Conservation (phyloP, 2,113 vertebrate genomes). For the Pygoscelis antarcticus region DNA sequence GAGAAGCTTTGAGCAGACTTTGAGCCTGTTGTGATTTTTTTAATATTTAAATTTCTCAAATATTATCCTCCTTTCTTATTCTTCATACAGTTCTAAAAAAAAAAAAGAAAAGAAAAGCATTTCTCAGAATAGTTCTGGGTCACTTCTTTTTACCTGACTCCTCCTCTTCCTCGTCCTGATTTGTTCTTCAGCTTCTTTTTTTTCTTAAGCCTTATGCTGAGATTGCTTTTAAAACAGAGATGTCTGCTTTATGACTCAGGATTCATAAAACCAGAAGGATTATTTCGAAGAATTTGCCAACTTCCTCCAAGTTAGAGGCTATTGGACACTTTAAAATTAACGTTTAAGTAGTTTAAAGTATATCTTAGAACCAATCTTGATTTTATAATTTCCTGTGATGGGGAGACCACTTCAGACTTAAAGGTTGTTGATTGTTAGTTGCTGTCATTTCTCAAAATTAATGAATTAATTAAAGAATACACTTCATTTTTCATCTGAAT, state of each 20-base stretch:
- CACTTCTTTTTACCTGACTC: not conserved
- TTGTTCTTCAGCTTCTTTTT: not conserved
- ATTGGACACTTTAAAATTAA: not conserved
- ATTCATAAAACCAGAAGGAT: slow-evolving; percentile 9
- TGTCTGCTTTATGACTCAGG: not conserved
- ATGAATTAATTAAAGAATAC: slow-evolving; percentile 1
- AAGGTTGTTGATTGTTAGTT: not conserved
- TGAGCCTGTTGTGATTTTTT: not conserved
- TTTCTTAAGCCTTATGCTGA: not conserved
- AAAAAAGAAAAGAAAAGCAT: not conserved
- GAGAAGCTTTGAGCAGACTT: not conserved
- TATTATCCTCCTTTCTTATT: not conserved
- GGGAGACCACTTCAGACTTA: slow-evolving; percentile 4
- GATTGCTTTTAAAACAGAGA: not conserved
- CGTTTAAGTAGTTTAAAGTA: not conserved
- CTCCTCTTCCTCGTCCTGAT: not conserved
- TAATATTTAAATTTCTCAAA: not conserved
- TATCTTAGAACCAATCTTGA: not conserved
- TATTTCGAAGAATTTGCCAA: not conserved
- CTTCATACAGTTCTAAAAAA: not conserved
- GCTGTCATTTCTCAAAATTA: slow-evolving; percentile 12
- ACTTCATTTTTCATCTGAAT: not conserved
- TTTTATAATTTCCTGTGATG: slow-evolving; percentile 28
- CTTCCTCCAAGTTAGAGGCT: not conserved
- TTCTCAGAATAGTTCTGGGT: not conserved